A percentile compares a stretch with the other conserved stretches of the same genome.
Evolutionary conservation across 1,140 invertebrate genomes (phyloP).

Genomic region (Drosophila bipectinata): DNA sequence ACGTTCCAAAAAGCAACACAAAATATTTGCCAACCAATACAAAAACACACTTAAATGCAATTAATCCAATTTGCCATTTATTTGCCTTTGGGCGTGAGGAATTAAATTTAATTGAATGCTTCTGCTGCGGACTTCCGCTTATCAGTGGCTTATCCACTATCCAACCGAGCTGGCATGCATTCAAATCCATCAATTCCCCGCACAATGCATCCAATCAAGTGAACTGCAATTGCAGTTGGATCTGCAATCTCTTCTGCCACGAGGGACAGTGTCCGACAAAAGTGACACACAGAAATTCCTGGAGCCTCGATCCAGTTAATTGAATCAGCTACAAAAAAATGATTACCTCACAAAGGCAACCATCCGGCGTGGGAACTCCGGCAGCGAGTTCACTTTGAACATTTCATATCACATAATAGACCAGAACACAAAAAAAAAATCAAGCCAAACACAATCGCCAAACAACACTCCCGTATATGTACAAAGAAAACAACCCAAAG

Average conservation of each 20-base stretch:
- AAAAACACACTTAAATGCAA: slow-evolving; percentile 19
- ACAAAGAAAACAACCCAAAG: slow-evolving; percentile 45
- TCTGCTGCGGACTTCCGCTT: slow-evolving; percentile 67
- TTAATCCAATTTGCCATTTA: slow-evolving; percentile 30
- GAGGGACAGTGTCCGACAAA: slow-evolving; percentile 3
- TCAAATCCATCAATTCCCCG: slow-evolving; percentile 43
- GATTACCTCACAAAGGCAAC: slow-evolving; percentile 62
- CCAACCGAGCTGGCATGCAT: slow-evolving; percentile 28
- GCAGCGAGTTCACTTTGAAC: neutral
- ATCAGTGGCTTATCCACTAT: slow-evolving; percentile 43
- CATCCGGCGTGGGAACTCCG: slow-evolving; percentile 59
- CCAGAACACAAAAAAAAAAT: slow-evolving; percentile 8
- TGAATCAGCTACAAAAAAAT: slow-evolving; percentile 69
- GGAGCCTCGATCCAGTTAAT: slow-evolving; percentile 41
- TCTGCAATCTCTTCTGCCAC: slow-evolving; percentile 19
- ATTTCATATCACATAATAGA: slow-evolving; percentile 5
- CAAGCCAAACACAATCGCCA: slow-evolving; percentile 17
- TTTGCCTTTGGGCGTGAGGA: slow-evolving; percentile 25
- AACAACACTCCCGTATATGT: slow-evolving; percentile 19
- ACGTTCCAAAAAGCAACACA: slow-evolving; percentile 1
- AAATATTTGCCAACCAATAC: neutral
- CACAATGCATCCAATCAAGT: slow-evolving; percentile 70
- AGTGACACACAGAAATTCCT: slow-evolving; percentile 6
- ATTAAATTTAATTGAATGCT: slow-evolving; percentile 57
- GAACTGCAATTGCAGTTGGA: slow-evolving; percentile 19